Base-by-base conservation (phyloP, 2,888 invertebrate species). In the Itoplectis maculator region DNA sequence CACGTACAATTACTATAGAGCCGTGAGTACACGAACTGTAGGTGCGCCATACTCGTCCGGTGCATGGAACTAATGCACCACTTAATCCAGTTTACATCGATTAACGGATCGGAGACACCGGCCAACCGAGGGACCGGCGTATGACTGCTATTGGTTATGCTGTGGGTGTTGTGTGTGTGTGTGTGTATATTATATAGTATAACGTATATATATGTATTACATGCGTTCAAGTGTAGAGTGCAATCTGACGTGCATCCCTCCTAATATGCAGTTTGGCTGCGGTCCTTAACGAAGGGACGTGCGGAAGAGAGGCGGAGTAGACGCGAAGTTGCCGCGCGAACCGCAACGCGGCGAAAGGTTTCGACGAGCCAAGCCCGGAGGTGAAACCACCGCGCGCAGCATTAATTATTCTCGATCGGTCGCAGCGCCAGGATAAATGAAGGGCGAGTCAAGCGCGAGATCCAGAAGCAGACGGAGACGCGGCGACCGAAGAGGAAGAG, bases 81-180 rank as follows among this genome's bases (percentile, higher is more conserved):
- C 84, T 81, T 80, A 84, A 85, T 88, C 86, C 86, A 84, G 84
- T 86, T 85, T 81, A 82, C 76, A 81, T 74, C 87, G 86, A 88
- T 88, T 88, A 88, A 86, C 85, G 84, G 81, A 84, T 65, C 81
- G 29, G 13, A 54, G 75, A 76, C 13, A 59, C 20, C 15, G n/a
- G n/a, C 15, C 42, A 42, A 35, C 51, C 15, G 15, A 18, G 66
- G 47, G 47, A 47, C 47, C 15, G 72, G 56, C 29, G 47, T 54
- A 66, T 40, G 69, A 61, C 70, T 72, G 70, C 20, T 74, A 69
- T 68, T 35, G 79, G 59, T 79, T 79, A 74, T 73, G 29, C 11
- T 42, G 7, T 40, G 40, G 42, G 49, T 49, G 47, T 56, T 56
- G 7, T 56, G 40, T 63, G 40, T 63, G 13, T 65, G 3, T 29